Evolutionary conservation across 2,797 vertebrate genomes (phyloP).

Genomic region (Gephyroberyx darwinii): DNA sequence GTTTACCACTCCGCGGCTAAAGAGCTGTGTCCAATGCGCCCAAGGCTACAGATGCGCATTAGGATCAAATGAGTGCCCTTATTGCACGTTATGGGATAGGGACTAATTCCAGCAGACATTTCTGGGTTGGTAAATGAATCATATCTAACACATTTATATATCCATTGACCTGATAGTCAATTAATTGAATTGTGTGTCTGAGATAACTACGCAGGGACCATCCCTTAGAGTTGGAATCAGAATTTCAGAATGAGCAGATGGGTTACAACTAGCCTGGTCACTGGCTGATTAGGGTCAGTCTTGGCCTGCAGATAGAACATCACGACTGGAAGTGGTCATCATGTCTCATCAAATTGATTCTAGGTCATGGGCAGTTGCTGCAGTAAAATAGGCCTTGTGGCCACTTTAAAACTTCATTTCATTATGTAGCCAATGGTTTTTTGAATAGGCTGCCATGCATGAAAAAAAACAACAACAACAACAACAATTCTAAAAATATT

Average conservation of each 20-base stretch:
- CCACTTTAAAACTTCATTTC: background rate
- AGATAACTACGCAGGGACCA: constrained; percentile 41
- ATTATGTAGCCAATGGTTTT: background rate
- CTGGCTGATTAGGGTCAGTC: constrained; percentile 51
- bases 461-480: too few relatives aligned
- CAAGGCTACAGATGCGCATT: constrained; percentile 29
- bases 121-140: constrained; percentile 63
- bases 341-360: background rate
- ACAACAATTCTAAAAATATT: constrained; percentile 21
- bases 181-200: constrained; percentile 35
- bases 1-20: constrained; percentile 4
- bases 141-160: constrained; percentile 50
- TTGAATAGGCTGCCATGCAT: too few relatives aligned
- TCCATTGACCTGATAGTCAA: constrained; percentile 60
- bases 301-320: constrained; percentile 27
- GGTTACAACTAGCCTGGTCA: constrained; percentile 18
- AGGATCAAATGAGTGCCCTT: constrained; percentile 49
- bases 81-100: constrained; percentile 13
- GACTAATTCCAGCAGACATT: constrained; percentile 57
- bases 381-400: background rate
- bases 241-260: constrained; percentile 44
- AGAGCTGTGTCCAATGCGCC: constrained; percentile 14
- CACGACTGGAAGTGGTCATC: constrained; percentile 18
- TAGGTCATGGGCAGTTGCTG: background rate
- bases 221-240: constrained; percentile 32